Evolutionary conservation across 2,888 invertebrate species (phyloP).

Genomic region (Oscheius sp.): DNA sequence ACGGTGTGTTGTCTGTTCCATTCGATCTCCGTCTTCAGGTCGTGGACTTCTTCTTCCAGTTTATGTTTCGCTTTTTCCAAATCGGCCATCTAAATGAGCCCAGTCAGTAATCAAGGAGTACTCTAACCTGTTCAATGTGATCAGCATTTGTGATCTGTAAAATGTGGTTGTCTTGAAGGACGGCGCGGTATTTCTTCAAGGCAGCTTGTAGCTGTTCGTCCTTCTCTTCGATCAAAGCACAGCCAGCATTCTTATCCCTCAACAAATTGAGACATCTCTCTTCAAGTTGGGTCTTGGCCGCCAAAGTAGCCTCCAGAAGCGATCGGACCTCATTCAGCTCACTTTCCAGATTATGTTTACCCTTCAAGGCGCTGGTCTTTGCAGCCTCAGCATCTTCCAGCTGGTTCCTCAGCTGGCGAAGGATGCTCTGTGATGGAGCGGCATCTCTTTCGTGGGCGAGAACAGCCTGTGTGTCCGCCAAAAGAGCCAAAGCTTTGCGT

Average conservation of each 20-base stretch:
- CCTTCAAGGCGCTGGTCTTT: conserved; percentile 85
- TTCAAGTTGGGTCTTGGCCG: conserved; percentile 48
- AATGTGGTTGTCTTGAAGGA: conserved; percentile 88
- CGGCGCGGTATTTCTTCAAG: conserved; percentile 90
- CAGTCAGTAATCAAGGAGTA: not conserved
- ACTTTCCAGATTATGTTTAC: conserved; percentile 86
- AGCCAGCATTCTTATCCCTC: conserved; percentile 50
- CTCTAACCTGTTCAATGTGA: conserved; percentile 53
- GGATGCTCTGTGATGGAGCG: conserved; percentile 45
- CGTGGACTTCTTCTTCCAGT: conserved; percentile 50
- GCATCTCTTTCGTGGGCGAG: conserved; percentile 57
- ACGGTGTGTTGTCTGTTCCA: conserved; percentile 45
- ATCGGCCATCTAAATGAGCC: conserved; percentile 49
- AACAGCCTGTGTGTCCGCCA: conserved; percentile 58
- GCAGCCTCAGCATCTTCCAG: conserved; percentile 91
- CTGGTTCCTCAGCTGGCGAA: conserved; percentile 75
- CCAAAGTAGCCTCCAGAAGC: conserved; percentile 74
- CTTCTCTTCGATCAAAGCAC: conserved; percentile 46
- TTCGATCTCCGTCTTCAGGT: conserved; percentile 47
- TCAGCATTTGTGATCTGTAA: conserved; percentile 55
- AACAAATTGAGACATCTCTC: conserved; percentile 46
- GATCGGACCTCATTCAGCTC: conserved; percentile 87
- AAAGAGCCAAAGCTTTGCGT: conserved; percentile 55
- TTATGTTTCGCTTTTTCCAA: conserved; percentile 49
- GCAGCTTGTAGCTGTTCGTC: conserved; percentile 80